These are phyloP conservation scores for Hesperia comma DNA, from an alignment of 2,888 invertebrate species.

Conservation along the genomic window DNA sequence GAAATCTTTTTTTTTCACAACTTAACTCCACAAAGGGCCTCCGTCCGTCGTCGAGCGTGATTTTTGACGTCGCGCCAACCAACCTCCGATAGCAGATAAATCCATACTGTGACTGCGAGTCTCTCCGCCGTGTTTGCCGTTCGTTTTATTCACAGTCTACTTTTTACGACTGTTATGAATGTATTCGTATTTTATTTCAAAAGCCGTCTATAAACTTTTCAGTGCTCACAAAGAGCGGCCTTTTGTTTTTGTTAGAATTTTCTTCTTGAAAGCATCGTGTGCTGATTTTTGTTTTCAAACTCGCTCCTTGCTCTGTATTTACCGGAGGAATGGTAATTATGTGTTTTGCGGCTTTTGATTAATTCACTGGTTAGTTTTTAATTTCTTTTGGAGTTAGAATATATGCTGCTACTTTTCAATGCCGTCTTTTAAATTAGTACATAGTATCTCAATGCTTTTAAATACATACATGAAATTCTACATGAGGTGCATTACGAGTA, in stretches of 20 bases:
- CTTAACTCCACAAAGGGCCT: conserved; percentile 30
- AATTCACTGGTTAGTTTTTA: conserved; percentile 2
- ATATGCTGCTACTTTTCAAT: neutral
- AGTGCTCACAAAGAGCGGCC: conserved; percentile 19
- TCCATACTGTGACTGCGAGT: conserved; percentile 32
- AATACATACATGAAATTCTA: too few relatives aligned
- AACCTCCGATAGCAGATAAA: conserved; percentile 33
- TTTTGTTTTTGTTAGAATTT: conserved; percentile 27
- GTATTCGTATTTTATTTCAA: conserved; percentile 34
- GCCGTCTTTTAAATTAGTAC: neutral
- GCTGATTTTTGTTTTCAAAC: conserved; percentile 23
- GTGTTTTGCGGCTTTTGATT: conserved; percentile 5
- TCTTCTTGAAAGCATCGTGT: conserved; percentile 24
- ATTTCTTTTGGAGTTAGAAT: neutral
- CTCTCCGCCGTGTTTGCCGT: conserved; percentile 19
- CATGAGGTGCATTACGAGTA: too few relatives aligned
- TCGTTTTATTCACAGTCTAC: conserved; percentile 28
- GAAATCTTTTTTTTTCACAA: conserved; percentile 32
- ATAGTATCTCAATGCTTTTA: too few relatives aligned
- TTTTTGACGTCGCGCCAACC: conserved; percentile 39
- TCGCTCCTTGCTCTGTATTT: conserved; percentile 17
- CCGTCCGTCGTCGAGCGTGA: conserved; percentile 26
- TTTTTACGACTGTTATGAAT: conserved; percentile 29
- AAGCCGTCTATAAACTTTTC: conserved; percentile 35
- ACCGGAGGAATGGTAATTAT: conserved; percentile 16